Evolutionary conservation across 2,888 invertebrate genomes (phyloP).

Genomic region (Choristoneura rosaceana): DNA sequence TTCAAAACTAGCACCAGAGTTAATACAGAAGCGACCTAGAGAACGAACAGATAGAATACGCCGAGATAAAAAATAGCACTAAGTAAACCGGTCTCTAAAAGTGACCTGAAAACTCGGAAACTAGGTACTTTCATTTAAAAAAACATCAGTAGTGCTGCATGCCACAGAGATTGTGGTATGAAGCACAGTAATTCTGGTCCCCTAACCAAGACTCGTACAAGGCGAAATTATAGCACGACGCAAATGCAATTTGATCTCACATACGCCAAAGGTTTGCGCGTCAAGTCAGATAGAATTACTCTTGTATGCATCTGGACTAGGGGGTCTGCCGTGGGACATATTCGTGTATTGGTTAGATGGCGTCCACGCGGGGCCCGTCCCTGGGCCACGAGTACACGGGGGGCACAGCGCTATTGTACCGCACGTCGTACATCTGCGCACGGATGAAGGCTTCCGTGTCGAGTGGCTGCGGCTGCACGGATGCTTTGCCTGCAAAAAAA

Average conservation of each 20-base stretch:
- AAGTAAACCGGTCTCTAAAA: not conserved
- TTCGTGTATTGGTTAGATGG: slow-evolving; percentile 54
- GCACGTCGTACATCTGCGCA: slow-evolving; percentile 92
- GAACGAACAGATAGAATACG: not conserved
- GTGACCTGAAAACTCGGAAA: not conserved
- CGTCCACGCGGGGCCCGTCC: slow-evolving; percentile 56
- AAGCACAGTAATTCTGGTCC: not conserved
- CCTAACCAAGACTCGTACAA: not conserved
- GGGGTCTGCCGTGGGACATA: not conserved
- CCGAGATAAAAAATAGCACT: not conserved
- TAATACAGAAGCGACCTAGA: not conserved
- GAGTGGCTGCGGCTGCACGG: slow-evolving; percentile 91
- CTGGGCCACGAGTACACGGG: slow-evolving; percentile 84
- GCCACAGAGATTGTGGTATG: not conserved
- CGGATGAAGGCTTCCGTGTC: slow-evolving; percentile 90
- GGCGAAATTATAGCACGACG: no score
- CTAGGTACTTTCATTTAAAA: not conserved
- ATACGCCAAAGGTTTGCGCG: no score
- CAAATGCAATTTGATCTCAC: no score
- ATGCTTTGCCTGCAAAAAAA: slow-evolving; percentile 87
- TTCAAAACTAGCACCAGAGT: slow-evolving; percentile 7
- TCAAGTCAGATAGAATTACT: not conserved
- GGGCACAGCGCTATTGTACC: slow-evolving; percentile 89
- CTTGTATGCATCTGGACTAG: not conserved
- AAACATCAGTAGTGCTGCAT: not conserved